Evolutionary conservation across 1,140 invertebrate genomes (phyloP).

Genomic region (Bilobella aurantiaca): DNA sequence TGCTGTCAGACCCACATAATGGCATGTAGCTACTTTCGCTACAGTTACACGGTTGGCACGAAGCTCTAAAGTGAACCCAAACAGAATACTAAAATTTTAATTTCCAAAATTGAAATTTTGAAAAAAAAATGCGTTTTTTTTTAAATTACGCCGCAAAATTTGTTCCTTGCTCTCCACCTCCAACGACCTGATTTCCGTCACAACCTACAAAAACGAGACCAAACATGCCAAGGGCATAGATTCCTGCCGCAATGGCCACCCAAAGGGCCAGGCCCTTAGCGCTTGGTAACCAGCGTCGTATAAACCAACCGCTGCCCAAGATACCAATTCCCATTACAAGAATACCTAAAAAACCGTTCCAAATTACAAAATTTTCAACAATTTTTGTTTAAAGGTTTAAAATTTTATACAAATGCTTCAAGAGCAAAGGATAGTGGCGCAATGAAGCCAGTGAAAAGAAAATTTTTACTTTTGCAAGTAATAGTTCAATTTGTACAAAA

Average conservation of each 20-base stretch:
- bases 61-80: too few relatives aligned
- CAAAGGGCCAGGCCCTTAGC: constrained; percentile 75
- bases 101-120: neutral
- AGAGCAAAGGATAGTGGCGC: too few relatives aligned
- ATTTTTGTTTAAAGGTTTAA: neutral
- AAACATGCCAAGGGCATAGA: constrained; percentile 62
- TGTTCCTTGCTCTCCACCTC: neutral
- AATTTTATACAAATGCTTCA: too few relatives aligned
- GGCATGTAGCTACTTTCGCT: constrained; percentile 19
- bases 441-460: too few relatives aligned
- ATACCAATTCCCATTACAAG: constrained; percentile 65
- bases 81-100: too few relatives aligned
- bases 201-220: constrained; percentile 28
- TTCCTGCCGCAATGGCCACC: constrained; percentile 75
- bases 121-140: neutral
- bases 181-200: constrained; percentile 5
- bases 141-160: neutral
- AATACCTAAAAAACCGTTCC: constrained; percentile 68
- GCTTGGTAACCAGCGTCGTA: constrained; percentile 69
- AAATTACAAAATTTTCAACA: neutral
- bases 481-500: too few relatives aligned
- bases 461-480: too few relatives aligned
- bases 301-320: constrained; percentile 53
- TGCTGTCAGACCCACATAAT: constrained; percentile 59
- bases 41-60: constrained; percentile 12